Base-by-base conservation (phyloP, 2,888 invertebrate genomes). In the Buathra laborator region DNA sequence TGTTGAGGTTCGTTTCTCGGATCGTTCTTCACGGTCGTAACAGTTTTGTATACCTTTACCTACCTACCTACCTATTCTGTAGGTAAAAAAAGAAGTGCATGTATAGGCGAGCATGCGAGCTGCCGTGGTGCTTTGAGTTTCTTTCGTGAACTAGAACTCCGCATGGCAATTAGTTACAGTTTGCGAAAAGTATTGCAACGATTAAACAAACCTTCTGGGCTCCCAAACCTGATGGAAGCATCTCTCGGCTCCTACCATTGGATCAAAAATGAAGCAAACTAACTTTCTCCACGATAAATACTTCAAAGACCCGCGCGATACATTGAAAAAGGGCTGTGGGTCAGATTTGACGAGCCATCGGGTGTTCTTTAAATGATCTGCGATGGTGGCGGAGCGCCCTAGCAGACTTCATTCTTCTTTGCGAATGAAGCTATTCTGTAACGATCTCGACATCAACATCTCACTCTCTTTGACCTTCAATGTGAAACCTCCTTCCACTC, bases 11-110 rank as follows among this genome's bases (percentile, higher is more conserved):
- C 74, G 79, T 82, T 85, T 81, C 81, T 78, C 78, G 78, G 71
- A 85, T 85, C 79, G 79, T 75, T 85, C 85, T 75, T 85, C 81
- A 82, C 71, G 78, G 81, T 85, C 81, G 85, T 85, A 82, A 85
- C 81, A 81, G 78, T 85, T 85, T 82, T 79, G 70, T 82, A 51
- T 82, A 75, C 51, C 77, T 67, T 71, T 44, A 44, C 44, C 37
- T 56, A 70, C 29, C 12, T 46, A 48, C 62, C 44, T 66, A 71
- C 16, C 46, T 14, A 29, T 29, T 24, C 29, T 6, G 32, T 2
- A 7, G 62, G 14, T 14, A 29, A 51, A 59, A 76, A 56, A 64
- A 53, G 44, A 71, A 51, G 24, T 19, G 19, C 12, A 24, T 46
- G 29, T 9, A 53, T 4, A 76, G 37, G n/a, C 32, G 51, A 62